Base-by-base conservation (phyloP, 2,888 invertebrate genomes). In the Sisyra terminalis region DNA sequence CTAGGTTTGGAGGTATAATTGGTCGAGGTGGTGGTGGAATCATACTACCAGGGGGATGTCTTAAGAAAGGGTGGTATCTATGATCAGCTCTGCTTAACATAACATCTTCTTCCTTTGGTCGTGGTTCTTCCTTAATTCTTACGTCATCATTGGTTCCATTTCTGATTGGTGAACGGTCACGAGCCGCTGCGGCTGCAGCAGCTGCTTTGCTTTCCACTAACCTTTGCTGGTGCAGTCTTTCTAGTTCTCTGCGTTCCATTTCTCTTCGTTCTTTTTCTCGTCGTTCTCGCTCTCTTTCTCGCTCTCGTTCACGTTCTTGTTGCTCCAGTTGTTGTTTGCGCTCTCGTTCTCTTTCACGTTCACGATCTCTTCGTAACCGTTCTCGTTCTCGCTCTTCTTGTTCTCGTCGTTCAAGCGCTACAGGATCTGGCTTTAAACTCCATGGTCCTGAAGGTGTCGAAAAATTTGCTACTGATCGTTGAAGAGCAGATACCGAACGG, bases 101-200 rank as follows among this genome's bases (percentile, higher is more conserved):
- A 7, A 65, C 65, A 41, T 66, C 66, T 46, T 73, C 72, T 43
- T 66, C 65, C 53, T 64, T 38, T 42, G 63, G 59, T 52, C 75
- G 64, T 10, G 73, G 71, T 50, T 78, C 77, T 50, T 78, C 77
- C 52, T 78, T 77, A 2, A 76, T 65, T 49, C 78, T 69, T 46
- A 77, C 57, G 29, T 71, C 71, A 43, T 67, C 63, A 42, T 61
- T 63, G 45, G 60, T 58, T 6, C 82, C 82, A 57, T 80, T 84
- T 18, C 86, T 70, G 42, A 85, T 62, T 3, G 87, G 87, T 5
- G 86, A 86, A 40, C 87, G 70, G 48, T 79, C 79, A 3, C 78
- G 57, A 17, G 56, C 56, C 47, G 67, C 56, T 32, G 65, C 55
- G 24, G 63, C 56, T 46, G 65, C 53, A 46, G 61, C 51, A 18